Conservation (phyloP, 2,113 vertebrate genomes). For the Leptobrachium leishanense region DNA sequence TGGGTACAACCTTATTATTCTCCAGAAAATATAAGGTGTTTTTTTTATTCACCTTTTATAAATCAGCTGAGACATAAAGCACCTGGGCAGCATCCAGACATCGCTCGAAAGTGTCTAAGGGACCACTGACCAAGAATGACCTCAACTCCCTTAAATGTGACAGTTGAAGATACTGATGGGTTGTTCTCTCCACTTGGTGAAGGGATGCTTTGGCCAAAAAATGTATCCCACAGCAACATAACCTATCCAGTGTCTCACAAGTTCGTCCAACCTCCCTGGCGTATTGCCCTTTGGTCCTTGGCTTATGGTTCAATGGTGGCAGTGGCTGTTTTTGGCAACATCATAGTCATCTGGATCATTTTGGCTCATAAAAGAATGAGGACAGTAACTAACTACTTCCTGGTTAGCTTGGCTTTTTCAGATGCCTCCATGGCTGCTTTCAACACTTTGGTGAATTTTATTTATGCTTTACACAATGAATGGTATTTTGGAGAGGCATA, state of each 20-base stretch:
- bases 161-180: background rate
- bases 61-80: background rate
- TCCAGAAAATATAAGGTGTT: background rate
- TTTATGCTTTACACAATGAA: constrained; percentile 87
- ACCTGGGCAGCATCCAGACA: background rate
- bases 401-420: constrained; percentile 92
- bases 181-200: constrained; percentile 31
- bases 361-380: constrained; percentile 95
- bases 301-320: constrained; percentile 87
- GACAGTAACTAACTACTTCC: constrained; percentile 93
- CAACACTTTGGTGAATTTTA: constrained; percentile 92
- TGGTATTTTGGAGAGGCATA: constrained; percentile 97
- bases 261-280: constrained; percentile 92
- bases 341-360: constrained; percentile 96
- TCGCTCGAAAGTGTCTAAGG: background rate
- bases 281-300: constrained; percentile 89
- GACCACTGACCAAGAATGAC: constrained; percentile 6
- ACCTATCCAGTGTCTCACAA: constrained; percentile 58
- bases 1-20: too few relatives aligned
- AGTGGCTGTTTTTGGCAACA: constrained; percentile 90
- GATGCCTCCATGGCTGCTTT: constrained; percentile 95
- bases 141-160: constrained; percentile 26
- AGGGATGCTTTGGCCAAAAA: constrained; percentile 34
- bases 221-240: constrained; percentile 19
- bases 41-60: background rate